Base-by-base conservation (phyloP, 2,888 invertebrate species). In the Ctenicera cuprea region DNA sequence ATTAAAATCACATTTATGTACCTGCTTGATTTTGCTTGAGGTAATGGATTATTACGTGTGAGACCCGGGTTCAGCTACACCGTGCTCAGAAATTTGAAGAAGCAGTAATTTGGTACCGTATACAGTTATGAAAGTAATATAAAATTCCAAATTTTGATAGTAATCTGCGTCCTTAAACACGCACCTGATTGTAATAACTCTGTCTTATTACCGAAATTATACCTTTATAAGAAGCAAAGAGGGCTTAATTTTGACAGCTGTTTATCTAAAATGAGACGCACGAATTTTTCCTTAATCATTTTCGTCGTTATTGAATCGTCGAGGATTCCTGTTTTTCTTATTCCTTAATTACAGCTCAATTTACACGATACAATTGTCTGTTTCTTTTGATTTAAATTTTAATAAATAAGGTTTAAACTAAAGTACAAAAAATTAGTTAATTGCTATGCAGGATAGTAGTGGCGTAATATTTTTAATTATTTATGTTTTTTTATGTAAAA, bases 1-100 rank as follows among this genome's bases (percentile, higher is more conserved):
- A 30, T 54, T 54, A 54, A 54, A 54, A 14, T 26, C 30, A 14
- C 54, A 54, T 54, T 54, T 45, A 33, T 33, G 33, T 33, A 33
- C 33, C 33, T 33, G 16, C 48, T 48, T 1, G 48, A 18, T 18
- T 48, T 16, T 18, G 8, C 9, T 48, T 48, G 1, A 3, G 48
- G 18, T 18, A 48, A 48, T 33, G 9, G 7, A 48, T 16, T 48
- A 2, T 8, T 20, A 43, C 1, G 3, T n/a, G 3, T 16, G 14
- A 45, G 16, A 14, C n/a, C 43, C 5, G n/a, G 16, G n/a, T 45
- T 14, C 16, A 12, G 2, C 9, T 11, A 38, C 9, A 12, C 1
- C 9, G 3, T 1, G 38, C n/a, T 38, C n/a, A 9, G 5, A 38
- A 38, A 38, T 2, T 38, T 3, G 1, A 38, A 38, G n/a, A 12